A percentile compares a stretch with the other conserved stretches of the same genome.
Conservation (phyloP, 2,797 vertebrate genomes). For the Carcharodon carcharias region DNA sequence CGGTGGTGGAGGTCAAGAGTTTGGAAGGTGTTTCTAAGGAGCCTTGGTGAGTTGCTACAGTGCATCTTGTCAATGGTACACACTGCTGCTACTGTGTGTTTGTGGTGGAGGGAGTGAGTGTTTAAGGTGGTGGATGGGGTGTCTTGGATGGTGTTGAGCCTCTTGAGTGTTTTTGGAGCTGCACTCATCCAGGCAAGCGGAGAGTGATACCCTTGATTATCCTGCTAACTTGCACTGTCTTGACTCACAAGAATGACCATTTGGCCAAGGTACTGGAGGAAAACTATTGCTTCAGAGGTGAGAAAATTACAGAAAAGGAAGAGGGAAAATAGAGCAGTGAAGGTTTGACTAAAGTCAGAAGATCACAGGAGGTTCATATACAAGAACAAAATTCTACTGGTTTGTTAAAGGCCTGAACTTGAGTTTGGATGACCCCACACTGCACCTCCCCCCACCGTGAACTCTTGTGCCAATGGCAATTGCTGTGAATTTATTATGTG, state of each 20-base stretch:
- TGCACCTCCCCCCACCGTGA: not conserved
- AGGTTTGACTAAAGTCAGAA: not conserved
- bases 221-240: not conserved
- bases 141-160: too few relatives aligned
- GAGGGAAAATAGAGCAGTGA: not conserved
- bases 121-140: too few relatives aligned
- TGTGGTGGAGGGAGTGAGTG: too few relatives aligned
- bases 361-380: not conserved
- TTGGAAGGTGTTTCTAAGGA: too few relatives aligned
- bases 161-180: too few relatives aligned
- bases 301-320: not conserved
- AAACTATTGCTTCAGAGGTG: not conserved
- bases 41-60: too few relatives aligned
- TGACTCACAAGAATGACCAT: not conserved
- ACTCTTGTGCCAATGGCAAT: not conserved
- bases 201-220: not conserved
- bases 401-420: not conserved
- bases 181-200: too few relatives aligned
- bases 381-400: not conserved
- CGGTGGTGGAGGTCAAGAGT: too few relatives aligned
- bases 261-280: not conserved
- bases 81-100: too few relatives aligned
- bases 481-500: not conserved
- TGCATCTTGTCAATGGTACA: too few relatives aligned
- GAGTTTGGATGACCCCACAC: not conserved